phyloP scores from a whole-genome alignment of 2,113 vertebrate species.

The Toxotes chatareus region DNA sequence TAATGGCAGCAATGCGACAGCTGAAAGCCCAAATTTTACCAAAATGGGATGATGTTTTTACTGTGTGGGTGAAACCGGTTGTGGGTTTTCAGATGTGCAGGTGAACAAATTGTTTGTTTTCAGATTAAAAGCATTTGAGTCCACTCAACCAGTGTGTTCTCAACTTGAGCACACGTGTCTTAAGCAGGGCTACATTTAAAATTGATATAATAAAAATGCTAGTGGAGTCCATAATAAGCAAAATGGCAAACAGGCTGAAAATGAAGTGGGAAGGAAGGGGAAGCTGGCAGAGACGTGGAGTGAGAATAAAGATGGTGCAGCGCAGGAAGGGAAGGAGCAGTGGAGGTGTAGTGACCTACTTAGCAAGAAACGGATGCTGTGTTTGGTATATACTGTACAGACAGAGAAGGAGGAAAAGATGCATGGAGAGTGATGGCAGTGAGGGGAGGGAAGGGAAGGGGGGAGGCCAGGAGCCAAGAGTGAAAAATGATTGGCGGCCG shows the following conservation, averaged over 20 bases:
- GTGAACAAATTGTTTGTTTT: not conserved
- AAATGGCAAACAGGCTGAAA: conserved; percentile 11
- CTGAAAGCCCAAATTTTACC: not conserved
- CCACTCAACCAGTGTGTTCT: not conserved
- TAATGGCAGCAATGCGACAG: not conserved
- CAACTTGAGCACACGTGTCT: not conserved
- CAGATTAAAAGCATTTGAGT: rapidly evolving
- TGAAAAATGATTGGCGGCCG: conserved; percentile 47
- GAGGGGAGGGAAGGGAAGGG: not conserved
- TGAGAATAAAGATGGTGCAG: conserved; percentile 59
- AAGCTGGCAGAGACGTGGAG: conserved; percentile 26
- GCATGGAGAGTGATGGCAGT: conserved; percentile 2
- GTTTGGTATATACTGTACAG: conserved; percentile 30
- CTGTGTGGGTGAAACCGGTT: not conserved
- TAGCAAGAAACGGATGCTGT: conserved; percentile 66
- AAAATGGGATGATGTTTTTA: not conserved
- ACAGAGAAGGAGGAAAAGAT: not conserved
- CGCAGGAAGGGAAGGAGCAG: conserved; percentile 36
- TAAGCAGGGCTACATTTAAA: not conserved
- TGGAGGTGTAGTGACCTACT: conserved; percentile 81
- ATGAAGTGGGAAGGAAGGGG: not conserved
- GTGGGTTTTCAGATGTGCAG: not conserved
- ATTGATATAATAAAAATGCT: not conserved
- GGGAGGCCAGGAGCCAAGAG: conserved; percentile 16
- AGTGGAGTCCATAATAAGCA: conserved; percentile 22